Percentiles rank a stretch among this genome's conserved stretches.
Conservation (phyloP, 37 sponge, comb jelly and placozoan genomes). For the Geodia barretti region DNA sequence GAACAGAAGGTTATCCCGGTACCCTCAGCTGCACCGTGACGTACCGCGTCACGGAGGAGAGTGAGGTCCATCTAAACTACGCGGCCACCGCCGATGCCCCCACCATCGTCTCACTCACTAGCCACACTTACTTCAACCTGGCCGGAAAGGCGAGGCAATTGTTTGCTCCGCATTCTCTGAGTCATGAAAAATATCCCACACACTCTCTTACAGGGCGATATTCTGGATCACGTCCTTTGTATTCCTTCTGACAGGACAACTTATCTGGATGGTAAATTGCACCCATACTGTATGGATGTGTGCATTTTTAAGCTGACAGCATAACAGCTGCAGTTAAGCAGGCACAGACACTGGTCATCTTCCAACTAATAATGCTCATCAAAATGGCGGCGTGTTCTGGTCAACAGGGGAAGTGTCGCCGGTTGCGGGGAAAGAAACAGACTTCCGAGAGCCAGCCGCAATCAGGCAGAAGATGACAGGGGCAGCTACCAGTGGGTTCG, state of each 20-base stretch:
- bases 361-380: no score
- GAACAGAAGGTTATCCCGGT: conserved; percentile 95
- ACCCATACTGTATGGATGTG: no score
- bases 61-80: conserved; percentile 73
- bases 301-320: no score
- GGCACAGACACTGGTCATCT: no score
- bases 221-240: not conserved
- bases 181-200: not conserved
- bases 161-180: not conserved
- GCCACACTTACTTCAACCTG: conserved; percentile 97
- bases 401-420: no score
- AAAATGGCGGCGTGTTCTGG: no score
- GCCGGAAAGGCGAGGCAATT: conserved; percentile 60
- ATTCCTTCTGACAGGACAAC: not conserved
- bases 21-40: conserved; percentile 46
- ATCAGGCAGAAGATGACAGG: conserved; percentile 70
- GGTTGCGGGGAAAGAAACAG: conserved; percentile 71
- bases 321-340: no score
- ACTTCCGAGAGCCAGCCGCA: conserved; percentile 64
- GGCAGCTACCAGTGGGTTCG: conserved; percentile 85
- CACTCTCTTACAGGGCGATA: no score
- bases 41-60: conserved; percentile 48
- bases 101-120: conserved; percentile 86
- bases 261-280: not conserved
- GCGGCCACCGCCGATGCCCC: conserved; percentile 61